Percentiles rank a stretch among this genome's conserved stretches.
Conservation (phyloP, 1,140 invertebrate genomes). For the Diorhabda carinulata region DNA sequence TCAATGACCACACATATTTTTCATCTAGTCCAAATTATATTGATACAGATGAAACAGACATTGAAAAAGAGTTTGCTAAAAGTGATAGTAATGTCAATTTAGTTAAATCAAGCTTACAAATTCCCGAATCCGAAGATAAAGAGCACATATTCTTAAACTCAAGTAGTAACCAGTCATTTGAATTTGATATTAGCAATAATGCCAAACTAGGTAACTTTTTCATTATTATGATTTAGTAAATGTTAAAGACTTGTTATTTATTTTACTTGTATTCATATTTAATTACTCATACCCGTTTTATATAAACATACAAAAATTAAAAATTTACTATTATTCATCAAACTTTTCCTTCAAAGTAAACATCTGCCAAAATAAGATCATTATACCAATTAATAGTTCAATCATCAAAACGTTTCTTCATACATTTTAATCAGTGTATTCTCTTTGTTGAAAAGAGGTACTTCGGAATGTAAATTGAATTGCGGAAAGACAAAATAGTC, state of each 20-base stretch:
- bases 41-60: slow-evolving; percentile 7
- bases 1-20: too few relatives aligned
- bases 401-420: too few relatives aligned
- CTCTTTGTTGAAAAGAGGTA: too few relatives aligned
- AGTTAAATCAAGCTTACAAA: background rate
- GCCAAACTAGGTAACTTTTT: slow-evolving; percentile 8
- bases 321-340: too few relatives aligned
- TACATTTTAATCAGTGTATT: too few relatives aligned
- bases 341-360: too few relatives aligned
- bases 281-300: background rate
- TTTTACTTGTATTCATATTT: background rate
- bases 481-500: too few relatives aligned
- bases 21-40: background rate
- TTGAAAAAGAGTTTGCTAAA: background rate
- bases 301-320: background rate
- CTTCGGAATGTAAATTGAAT: too few relatives aligned
- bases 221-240: background rate
- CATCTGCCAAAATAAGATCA: too few relatives aligned
- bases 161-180: background rate
- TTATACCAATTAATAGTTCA: too few relatives aligned
- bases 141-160: background rate
- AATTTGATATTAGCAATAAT: slow-evolving; percentile 10
- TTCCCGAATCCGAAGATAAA: background rate
- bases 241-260: background rate
- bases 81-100: background rate